Evolutionary conservation across 2,797 vertebrate species (phyloP).

Genomic region (Sphenopsis melanotis): DNA sequence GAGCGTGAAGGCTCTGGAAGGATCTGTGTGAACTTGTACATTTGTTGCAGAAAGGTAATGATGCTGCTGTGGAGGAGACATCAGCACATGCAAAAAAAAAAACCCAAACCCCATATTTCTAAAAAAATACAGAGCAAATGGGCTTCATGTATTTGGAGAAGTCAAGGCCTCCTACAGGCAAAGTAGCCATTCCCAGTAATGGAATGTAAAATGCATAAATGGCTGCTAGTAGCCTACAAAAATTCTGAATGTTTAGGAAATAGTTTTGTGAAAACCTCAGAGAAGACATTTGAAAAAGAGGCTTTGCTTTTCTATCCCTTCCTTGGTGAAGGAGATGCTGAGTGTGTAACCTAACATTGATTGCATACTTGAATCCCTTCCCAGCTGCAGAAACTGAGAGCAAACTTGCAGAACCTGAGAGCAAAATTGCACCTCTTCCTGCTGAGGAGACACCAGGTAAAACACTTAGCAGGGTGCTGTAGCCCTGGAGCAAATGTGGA

Average conservation of each 20-base stretch:
- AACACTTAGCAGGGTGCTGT: neutral
- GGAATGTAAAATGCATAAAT: neutral
- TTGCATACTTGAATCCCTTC: neutral
- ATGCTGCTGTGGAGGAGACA: constrained; percentile 9
- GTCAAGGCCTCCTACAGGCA: neutral
- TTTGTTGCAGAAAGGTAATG: constrained; percentile 52
- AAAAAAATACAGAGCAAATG: neutral
- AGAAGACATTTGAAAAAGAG: neutral
- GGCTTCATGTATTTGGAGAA: neutral
- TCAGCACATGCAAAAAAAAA: neutral
- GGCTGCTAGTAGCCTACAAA: neutral
- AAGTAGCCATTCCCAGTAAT: neutral
- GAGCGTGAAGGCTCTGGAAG: constrained; percentile 48
- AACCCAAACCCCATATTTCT: neutral
- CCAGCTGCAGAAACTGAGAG: neutral
- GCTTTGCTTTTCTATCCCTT: neutral
- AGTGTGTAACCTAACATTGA: neutral
- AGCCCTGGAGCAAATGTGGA: neutral
- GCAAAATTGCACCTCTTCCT: neutral
- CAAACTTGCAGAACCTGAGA: neutral
- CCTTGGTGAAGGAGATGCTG: neutral
- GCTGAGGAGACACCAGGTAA: neutral
- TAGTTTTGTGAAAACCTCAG: neutral
- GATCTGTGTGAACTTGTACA: constrained; percentile 15
- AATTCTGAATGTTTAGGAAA: neutral